Conservation (phyloP, 1,140 invertebrate species). For the Rhopalosiphum padi region DNA sequence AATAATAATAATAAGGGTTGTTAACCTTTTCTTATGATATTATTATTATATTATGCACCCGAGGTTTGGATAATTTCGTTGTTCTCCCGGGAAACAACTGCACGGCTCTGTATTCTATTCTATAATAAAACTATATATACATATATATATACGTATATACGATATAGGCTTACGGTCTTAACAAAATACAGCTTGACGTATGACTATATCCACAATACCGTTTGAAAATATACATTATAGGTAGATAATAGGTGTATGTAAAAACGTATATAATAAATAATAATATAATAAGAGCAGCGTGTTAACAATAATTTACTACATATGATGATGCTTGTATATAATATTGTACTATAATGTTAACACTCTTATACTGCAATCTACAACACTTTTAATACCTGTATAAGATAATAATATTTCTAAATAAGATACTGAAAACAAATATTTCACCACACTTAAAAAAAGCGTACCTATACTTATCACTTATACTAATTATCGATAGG, state of each 20-base stretch:
- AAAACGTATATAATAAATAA: conserved; percentile 19
- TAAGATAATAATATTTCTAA: too few relatives aligned
- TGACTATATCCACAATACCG: neutral
- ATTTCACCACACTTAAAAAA: too few relatives aligned
- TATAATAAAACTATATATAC: neutral
- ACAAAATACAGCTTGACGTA: neutral
- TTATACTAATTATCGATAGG: too few relatives aligned
- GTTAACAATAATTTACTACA: neutral
- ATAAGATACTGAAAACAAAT: too few relatives aligned
- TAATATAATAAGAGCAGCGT: neutral
- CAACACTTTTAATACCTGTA: too few relatives aligned
- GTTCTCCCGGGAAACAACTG: neutral
- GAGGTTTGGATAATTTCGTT: neutral
- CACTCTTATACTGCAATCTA: neutral
- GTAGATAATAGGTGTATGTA: neutral
- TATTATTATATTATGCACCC: neutral
- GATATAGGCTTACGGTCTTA: neutral
- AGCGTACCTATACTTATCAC: too few relatives aligned
- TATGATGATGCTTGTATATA: neutral
- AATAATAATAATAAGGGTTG: conserved; percentile 47
- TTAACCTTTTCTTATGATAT: conserved; percentile 37
- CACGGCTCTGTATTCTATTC: neutral
- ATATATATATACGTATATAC: neutral
- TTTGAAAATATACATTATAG: neutral
- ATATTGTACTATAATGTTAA: neutral